phyloP scores from a whole-genome alignment of 2,797 vertebrate genomes.

The Scolopax rusticola region DNA sequence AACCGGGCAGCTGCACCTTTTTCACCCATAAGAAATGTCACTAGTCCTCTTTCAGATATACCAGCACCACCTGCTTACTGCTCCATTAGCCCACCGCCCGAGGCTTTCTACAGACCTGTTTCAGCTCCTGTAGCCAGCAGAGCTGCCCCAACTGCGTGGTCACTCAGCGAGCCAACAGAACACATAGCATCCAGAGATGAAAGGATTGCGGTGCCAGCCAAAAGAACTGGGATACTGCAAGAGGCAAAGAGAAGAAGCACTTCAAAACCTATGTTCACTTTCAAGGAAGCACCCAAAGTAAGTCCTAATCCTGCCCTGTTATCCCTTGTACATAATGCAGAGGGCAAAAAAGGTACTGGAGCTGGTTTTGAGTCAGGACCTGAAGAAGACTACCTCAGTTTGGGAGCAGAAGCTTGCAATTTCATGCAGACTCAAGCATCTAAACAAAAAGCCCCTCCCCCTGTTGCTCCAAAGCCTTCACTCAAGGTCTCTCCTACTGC shows the following conservation, averaged over 20 bases:
- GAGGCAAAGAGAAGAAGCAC: slow-evolving; percentile 86
- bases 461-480: slow-evolving; percentile 94
- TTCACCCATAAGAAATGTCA: slow-evolving; percentile 78
- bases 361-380: slow-evolving; percentile 91
- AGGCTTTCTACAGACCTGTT: slow-evolving; percentile 82
- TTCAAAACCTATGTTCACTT: slow-evolving; percentile 95
- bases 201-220: slow-evolving; percentile 94
- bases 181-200: slow-evolving; percentile 96
- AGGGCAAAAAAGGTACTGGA: slow-evolving; percentile 83
- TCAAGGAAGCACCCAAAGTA: slow-evolving; percentile 92
- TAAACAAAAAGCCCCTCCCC: slow-evolving; percentile 94
- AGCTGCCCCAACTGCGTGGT: slow-evolving; percentile 80
- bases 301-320: slow-evolving; percentile 93
- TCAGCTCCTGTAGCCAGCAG: slow-evolving; percentile 66
- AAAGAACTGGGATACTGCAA: slow-evolving; percentile 89
- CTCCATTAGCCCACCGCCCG: slow-evolving; percentile 77
- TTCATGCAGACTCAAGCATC: slow-evolving; percentile 89
- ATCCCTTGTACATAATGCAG: slow-evolving; percentile 89
- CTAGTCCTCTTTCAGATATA: slow-evolving; percentile 83
- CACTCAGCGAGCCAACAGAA: slow-evolving; percentile 84
- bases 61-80: slow-evolving; percentile 82
- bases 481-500: slow-evolving; percentile 80
- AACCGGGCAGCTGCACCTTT: slow-evolving; percentile 81
- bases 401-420: slow-evolving; percentile 98
- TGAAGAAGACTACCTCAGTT: slow-evolving; percentile 98